Conservation (phyloP, 2,888 invertebrate genomes). For the Ypsolopha scabrella region DNA sequence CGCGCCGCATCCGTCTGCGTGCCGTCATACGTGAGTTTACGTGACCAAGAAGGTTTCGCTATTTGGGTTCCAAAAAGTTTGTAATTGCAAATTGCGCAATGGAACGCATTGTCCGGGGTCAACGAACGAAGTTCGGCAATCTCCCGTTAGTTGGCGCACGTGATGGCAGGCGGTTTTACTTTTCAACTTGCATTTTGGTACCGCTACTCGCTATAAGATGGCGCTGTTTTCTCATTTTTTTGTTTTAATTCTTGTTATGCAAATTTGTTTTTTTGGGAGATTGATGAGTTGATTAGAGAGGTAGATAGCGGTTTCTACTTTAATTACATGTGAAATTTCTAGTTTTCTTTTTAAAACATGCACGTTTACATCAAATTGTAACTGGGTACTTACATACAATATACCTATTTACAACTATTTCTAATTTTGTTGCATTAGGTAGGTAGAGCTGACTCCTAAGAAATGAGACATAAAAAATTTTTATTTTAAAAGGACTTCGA, state of each 20-base stretch:
- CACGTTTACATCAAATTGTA: too few relatives aligned
- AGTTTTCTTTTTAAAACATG: too few relatives aligned
- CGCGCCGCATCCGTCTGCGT: slow-evolving; percentile 33
- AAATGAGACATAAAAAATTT: too few relatives aligned
- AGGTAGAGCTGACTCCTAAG: too few relatives aligned
- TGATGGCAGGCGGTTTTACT: slow-evolving; percentile 52
- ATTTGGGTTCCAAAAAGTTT: not conserved
- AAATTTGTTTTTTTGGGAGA: too few relatives aligned
- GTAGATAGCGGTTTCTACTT: too few relatives aligned
- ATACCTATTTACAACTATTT: too few relatives aligned
- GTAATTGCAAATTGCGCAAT: slow-evolving; percentile 13
- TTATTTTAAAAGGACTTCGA: too few relatives aligned
- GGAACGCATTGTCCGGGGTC: slow-evolving; percentile 29
- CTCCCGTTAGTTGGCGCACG: slow-evolving; percentile 58
- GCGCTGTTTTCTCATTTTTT: slow-evolving; percentile 27
- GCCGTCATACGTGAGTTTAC: not conserved
- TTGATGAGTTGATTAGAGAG: too few relatives aligned
- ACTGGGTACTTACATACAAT: too few relatives aligned
- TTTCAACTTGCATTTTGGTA: slow-evolving; percentile 55
- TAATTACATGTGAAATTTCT: too few relatives aligned
- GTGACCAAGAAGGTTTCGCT: not conserved
- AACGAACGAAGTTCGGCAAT: slow-evolving; percentile 54
- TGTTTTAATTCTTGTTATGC: not conserved
- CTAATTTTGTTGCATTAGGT: too few relatives aligned
- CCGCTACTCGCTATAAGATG: slow-evolving; percentile 54